phyloP scores from a whole-genome alignment of 2,888 invertebrate genomes.

The Heliothis peltigera region DNA sequence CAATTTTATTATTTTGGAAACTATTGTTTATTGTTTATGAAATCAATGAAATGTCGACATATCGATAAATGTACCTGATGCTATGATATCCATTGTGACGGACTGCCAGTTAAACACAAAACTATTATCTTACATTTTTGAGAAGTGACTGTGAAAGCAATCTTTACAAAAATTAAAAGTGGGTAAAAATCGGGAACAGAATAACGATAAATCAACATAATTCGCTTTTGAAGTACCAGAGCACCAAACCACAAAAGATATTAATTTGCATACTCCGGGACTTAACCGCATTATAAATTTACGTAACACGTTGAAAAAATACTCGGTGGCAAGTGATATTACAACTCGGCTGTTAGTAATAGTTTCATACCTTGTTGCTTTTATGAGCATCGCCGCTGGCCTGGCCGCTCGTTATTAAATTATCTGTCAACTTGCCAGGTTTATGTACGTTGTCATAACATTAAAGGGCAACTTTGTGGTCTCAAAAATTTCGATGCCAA shows the following conservation, averaged over 20 bases:
- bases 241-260: neutral
- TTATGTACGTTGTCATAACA: slow-evolving; percentile 48
- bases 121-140: too few relatives aligned
- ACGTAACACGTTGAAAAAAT: slow-evolving; percentile 21
- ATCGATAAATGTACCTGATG: too few relatives aligned
- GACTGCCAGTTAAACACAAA: too few relatives aligned
- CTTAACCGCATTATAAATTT: slow-evolving; percentile 18
- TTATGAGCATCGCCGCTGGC: slow-evolving; percentile 48
- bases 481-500: slow-evolving; percentile 41
- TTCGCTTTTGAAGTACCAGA: neutral
- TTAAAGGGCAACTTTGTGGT: slow-evolving; percentile 42
- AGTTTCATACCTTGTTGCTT: slow-evolving; percentile 63
- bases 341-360: slow-evolving; percentile 42
- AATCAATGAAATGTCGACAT: too few relatives aligned
- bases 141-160: too few relatives aligned
- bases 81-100: too few relatives aligned
- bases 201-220: neutral
- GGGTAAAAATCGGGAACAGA: neutral
- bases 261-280: neutral
- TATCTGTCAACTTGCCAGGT: slow-evolving; percentile 61
- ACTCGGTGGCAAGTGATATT: slow-evolving; percentile 31
- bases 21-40: neutral
- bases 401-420: slow-evolving; percentile 56
- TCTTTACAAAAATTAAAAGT: neutral
- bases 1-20: neutral